A percentile compares a stretch with the other conserved stretches of the same genome.
These are phyloP conservation scores for Pachyseris speciosa DNA, from an alignment of 64 coral and sea anemone genomes.

Conservation along the genomic window DNA sequence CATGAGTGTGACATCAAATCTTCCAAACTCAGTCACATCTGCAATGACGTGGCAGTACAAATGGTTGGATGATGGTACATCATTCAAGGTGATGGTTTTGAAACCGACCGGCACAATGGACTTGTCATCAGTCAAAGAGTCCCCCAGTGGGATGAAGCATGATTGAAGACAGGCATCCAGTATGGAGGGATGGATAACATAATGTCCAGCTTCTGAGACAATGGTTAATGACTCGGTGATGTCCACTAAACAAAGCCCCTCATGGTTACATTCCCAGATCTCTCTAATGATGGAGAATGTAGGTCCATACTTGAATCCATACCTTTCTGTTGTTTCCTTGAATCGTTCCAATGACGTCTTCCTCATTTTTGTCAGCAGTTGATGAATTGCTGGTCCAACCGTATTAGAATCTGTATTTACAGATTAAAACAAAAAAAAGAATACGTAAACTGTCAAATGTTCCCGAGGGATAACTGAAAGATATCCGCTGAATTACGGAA, in stretches of 20 bases:
- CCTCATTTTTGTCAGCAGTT: constrained; percentile 27
- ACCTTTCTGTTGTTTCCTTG: not conserved
- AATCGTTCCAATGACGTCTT: constrained; percentile 31
- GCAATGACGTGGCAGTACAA: constrained; percentile 23
- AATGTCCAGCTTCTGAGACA: not conserved
- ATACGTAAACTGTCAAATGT: too few species aligned
- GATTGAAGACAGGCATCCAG: constrained; percentile 80
- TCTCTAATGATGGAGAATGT: constrained; percentile 39
- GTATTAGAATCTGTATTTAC: not conserved
- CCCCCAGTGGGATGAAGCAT: constrained; percentile 13
- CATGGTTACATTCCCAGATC: constrained; percentile 17
- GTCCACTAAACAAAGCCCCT: constrained; percentile 25
- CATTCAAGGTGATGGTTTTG: not conserved
- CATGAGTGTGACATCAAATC: constrained; percentile 43
- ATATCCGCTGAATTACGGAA: too few species aligned
- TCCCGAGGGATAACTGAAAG: too few species aligned
- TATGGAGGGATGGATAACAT: constrained; percentile 65
- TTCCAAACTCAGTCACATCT: not conserved
- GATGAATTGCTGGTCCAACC: not conserved
- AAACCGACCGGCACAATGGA: constrained; percentile 57
- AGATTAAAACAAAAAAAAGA: too few species aligned
- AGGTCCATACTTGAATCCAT: constrained; percentile 68
- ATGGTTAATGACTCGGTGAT: not conserved
- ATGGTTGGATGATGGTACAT: not conserved
- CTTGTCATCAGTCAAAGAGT: not conserved